These are phyloP conservation scores for Xestia c-nigrum DNA, from an alignment of 2,888 invertebrate species.

Conservation along the genomic window DNA sequence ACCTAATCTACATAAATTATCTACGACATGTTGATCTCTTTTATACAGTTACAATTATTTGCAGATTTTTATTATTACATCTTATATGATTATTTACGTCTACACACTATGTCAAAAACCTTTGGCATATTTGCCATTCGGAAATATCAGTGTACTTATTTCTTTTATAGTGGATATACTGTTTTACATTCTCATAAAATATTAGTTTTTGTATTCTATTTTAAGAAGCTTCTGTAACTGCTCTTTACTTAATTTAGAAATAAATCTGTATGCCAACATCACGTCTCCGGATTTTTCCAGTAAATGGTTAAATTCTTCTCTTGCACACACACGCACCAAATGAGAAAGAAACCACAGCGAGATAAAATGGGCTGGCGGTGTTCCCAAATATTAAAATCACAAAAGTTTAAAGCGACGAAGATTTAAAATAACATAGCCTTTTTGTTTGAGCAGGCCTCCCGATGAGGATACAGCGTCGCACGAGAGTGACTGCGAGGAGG, in stretches of 20 bases:
- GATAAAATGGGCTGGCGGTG: too few species aligned
- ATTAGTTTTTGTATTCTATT: constrained; percentile 22
- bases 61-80: constrained; percentile 52
- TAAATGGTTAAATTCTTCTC: neutral
- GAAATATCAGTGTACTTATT: constrained; percentile 12
- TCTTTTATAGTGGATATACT: constrained; percentile 19
- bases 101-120: constrained; percentile 22
- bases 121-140: constrained; percentile 21
- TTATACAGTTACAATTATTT: constrained; percentile 66
- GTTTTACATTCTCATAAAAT: constrained; percentile 15
- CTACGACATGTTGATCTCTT: constrained; percentile 70
- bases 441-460: constrained; percentile 90
- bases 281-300: constrained; percentile 21
- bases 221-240: constrained; percentile 22
- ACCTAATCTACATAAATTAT: constrained; percentile 68
- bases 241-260: constrained; percentile 19
- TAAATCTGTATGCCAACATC: constrained; percentile 21
- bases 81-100: constrained; percentile 28
- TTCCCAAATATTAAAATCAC: neutral
- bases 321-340: constrained; percentile 12
- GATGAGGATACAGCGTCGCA: constrained; percentile 94
- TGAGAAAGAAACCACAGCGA: neutral
- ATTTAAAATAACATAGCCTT: constrained; percentile 6
- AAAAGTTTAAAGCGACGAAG: neutral
- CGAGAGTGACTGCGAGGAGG: constrained; percentile 94